These are phyloP conservation scores for Athripsodes cinereus DNA, from an alignment of 2,888 invertebrate species.

Conservation along the genomic window DNA sequence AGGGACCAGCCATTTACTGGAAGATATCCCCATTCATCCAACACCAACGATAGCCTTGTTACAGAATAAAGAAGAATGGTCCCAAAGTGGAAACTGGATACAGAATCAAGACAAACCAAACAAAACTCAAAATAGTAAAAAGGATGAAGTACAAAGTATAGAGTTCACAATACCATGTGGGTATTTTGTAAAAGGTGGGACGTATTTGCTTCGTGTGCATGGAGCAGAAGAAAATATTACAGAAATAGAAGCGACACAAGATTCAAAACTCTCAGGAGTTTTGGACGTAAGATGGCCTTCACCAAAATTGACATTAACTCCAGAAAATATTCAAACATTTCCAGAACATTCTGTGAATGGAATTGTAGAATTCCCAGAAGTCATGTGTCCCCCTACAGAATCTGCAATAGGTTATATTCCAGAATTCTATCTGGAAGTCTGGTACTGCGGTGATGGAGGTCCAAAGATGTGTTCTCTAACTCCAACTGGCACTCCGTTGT, in stretches of 20 bases:
- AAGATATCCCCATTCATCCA: conserved; percentile 35
- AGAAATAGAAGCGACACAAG: conserved; percentile 22
- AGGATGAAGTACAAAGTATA: conserved; percentile 3
- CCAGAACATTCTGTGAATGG: conserved; percentile 70
- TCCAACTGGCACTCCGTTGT: conserved; percentile 57
- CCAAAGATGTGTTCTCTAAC: conserved; percentile 59
- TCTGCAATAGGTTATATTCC: conserved; percentile 51
- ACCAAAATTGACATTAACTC: conserved; percentile 64
- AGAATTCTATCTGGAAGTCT: conserved; percentile 71
- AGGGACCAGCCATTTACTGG: conserved; percentile 32
- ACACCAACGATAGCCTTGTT: conserved; percentile 35
- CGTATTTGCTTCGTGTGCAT: conserved; percentile 49
- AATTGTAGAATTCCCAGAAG: conserved; percentile 67
- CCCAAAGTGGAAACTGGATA: neutral
- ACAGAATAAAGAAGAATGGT: conserved; percentile 8
- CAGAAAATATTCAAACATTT: conserved; percentile 73
- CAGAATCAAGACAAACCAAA: conserved; percentile 4
- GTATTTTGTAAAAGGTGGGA: conserved; percentile 67
- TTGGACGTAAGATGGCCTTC: conserved; percentile 80
- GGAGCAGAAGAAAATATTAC: conserved; percentile 27
- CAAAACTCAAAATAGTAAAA: neutral
- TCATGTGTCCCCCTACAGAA: conserved; percentile 44
- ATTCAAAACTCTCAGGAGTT: conserved; percentile 40
- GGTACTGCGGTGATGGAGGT: conserved; percentile 71
- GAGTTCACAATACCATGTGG: conserved; percentile 60